Evolutionary conservation across 2,888 invertebrate genomes (phyloP), one percentile per base, ranked within the genome.

Genomic region (Brachyptera risi): DNA sequence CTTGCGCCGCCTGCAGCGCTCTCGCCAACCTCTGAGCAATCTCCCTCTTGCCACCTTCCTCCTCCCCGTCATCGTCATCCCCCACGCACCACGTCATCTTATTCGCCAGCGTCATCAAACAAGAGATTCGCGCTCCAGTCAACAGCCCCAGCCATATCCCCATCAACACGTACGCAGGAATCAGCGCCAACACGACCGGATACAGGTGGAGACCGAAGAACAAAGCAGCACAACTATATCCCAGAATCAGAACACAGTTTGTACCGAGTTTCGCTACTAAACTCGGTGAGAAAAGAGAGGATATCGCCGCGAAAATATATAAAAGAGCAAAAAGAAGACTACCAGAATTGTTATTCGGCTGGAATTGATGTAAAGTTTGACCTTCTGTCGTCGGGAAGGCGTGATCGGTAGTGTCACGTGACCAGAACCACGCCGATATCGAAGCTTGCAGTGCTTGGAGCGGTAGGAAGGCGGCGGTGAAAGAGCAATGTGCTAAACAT

Each of bases 301-400:
- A 81, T 0, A 81, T 68, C 0, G 86, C 83, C 1, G 86, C 85
- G 26, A 83, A 73, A 0, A 82, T 71, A 69, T 85, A 85, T 71
- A 85, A 80, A 9, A 80, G 73, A 1, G 85, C 80, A 11, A 88
- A 75, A 1, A 88, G 78, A 56, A 85, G 71, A 0, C 87, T 84
- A 0, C 88, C 88, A 19, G 75, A 49, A 47, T 19, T 49, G 23
- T 31, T 58, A 31, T 35, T 31, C 27, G 42, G 49, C 17, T 47
- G 58, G 37, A 42, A 58, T 21, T 47, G 47, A 15, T 49, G 47
- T 17, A 42, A 19, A 3, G 26, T 42, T 9, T 49, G 49, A 5
- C 27, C 21, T 5, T 47, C 58, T 5, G 5, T 11, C 7, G 5
- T 15, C 17, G 49, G 27, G n/a, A 37, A 13, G 24, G 47, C 31